Conservation (phyloP, 2,113 vertebrate species). For the Gila orcuttii region DNA sequence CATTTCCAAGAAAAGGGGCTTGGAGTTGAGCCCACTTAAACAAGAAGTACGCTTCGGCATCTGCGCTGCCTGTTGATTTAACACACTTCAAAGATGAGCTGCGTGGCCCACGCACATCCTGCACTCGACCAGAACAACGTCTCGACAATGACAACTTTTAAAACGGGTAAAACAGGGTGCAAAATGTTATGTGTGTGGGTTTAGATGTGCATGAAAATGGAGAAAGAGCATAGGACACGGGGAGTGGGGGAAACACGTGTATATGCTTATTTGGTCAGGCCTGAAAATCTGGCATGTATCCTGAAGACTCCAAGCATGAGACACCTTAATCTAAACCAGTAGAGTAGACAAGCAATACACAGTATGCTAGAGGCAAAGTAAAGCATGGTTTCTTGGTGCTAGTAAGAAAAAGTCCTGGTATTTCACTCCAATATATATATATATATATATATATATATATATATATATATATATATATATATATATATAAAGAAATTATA, state of each 20-base stretch:
- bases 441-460: too few species aligned
- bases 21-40: constrained; percentile 54
- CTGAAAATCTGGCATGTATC: not conserved
- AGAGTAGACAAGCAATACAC: not conserved
- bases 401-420: not conserved
- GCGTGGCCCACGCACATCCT: constrained; percentile 29
- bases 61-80: constrained; percentile 40
- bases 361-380: not conserved
- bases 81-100: constrained; percentile 52
- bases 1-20: constrained; percentile 53
- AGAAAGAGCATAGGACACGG: not conserved
- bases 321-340: constrained; percentile 1
- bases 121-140: not conserved
- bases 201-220: not conserved
- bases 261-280: constrained; percentile 13
- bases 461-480: not conserved
- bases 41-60: constrained; percentile 42
- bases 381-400: not conserved
- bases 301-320: constrained; percentile 8
- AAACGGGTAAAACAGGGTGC: constrained; percentile 4
- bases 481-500: not conserved
- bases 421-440: not conserved
- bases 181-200: not conserved
- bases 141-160: constrained; percentile 21
- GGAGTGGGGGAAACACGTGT: not conserved